These are phyloP conservation scores for Sipha flava DNA, from an alignment of 1,140 invertebrate genomes.

Conservation along the genomic window DNA sequence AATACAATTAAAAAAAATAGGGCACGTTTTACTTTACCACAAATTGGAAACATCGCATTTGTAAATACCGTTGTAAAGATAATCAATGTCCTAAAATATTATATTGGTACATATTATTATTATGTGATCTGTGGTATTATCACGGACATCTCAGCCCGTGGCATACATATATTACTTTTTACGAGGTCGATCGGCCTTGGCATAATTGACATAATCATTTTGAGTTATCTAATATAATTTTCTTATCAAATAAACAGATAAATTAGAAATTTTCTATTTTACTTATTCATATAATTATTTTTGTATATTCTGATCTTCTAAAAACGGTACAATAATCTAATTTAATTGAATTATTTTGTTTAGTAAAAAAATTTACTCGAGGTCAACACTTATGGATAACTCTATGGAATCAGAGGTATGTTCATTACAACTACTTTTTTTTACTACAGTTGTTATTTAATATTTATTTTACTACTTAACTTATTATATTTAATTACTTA, in stretches of 20 bases:
- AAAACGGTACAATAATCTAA: not conserved
- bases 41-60: too few relatives aligned
- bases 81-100: too few relatives aligned
- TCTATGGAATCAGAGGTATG: not conserved
- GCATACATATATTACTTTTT: too few relatives aligned
- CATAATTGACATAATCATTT: too few relatives aligned
- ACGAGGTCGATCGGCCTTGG: too few relatives aligned
- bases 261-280: not conserved
- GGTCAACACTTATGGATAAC: not conserved
- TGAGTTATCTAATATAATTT: not conserved
- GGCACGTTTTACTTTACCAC: too few relatives aligned
- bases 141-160: too few relatives aligned
- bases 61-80: too few relatives aligned
- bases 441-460: not conserved
- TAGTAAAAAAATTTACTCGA: not conserved
- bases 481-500: not conserved
- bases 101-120: too few relatives aligned
- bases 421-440: not conserved
- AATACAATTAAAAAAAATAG: too few relatives aligned
- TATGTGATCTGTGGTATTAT: too few relatives aligned
- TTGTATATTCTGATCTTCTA: too few relatives aligned
- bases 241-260: not conserved
- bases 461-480: not conserved
- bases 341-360: not conserved
- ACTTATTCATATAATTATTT: not conserved